Conservation (phyloP, 92 coral and sea anemone genomes). For the Siderastrea radians region DNA sequence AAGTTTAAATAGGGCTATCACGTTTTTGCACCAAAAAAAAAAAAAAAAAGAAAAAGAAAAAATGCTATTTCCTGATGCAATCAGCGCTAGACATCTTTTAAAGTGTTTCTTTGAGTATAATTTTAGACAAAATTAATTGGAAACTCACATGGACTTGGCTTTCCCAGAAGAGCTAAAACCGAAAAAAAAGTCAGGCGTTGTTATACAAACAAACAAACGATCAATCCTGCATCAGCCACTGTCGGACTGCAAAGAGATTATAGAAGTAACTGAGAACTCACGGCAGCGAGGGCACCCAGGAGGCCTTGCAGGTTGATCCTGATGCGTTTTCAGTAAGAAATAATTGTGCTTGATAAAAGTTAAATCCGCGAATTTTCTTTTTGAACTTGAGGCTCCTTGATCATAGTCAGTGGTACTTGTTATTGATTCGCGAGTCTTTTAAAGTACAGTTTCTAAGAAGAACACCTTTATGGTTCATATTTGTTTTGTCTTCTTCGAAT, state of each 20-base stretch:
- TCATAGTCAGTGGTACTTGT: background rate
- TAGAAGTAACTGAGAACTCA: background rate
- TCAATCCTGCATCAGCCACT: background rate
- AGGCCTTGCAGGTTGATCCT: constrained; percentile 18
- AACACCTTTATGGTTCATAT: background rate
- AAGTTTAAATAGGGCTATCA: too few relatives aligned
- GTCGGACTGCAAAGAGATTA: background rate
- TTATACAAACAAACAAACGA: background rate
- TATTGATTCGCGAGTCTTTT: background rate
- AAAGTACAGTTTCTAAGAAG: background rate
- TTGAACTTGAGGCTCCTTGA: background rate
- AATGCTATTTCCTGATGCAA: too few relatives aligned
- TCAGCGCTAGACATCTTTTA: too few relatives aligned
- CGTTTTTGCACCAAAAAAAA: too few relatives aligned
- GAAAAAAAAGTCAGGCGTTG: background rate
- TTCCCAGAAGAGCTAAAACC: constrained; percentile 16
- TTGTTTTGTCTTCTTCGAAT: background rate
- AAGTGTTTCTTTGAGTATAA: too few relatives aligned
- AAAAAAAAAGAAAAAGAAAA: too few relatives aligned
- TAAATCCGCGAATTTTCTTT: background rate
- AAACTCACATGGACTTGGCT: constrained; percentile 38
- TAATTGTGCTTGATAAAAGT: constrained; percentile 18
- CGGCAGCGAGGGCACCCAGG: constrained; percentile 30
- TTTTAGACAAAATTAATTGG: background rate
- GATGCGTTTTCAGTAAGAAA: background rate